These are phyloP conservation scores for Grus americana DNA, from an alignment of 2,113 vertebrate genomes.

Conservation along the genomic window DNA sequence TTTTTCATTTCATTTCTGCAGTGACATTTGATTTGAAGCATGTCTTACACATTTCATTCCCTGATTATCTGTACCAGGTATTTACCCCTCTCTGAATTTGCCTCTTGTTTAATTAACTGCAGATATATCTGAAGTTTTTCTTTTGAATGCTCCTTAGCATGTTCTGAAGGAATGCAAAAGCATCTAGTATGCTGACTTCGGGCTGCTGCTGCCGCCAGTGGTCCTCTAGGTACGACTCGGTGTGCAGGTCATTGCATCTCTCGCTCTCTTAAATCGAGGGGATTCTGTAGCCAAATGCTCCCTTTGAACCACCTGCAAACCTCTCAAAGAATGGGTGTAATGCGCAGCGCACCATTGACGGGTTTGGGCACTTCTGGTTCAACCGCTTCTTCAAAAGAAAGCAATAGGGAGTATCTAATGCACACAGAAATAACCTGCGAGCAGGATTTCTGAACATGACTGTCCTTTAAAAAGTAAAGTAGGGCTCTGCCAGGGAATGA, in stretches of 20 bases:
- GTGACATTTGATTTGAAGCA: neutral
- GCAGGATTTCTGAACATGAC: neutral
- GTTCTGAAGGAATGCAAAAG: neutral
- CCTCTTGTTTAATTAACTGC: neutral
- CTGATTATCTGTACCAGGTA: neutral
- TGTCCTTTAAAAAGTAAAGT: neutral
- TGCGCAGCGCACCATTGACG: neutral
- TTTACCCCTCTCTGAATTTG: neutral
- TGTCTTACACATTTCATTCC: neutral
- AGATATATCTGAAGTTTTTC: neutral
- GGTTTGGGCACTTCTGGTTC: neutral
- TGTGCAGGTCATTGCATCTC: neutral
- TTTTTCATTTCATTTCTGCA: neutral
- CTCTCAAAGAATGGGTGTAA: neutral
- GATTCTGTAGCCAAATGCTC: neutral
- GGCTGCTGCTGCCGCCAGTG: neutral
- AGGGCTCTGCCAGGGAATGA: neutral
- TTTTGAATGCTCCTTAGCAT: neutral
- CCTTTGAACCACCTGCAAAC: neutral
- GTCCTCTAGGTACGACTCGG: accelerated
- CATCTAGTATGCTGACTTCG: neutral
- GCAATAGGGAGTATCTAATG: neutral
- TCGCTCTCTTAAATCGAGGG: neutral
- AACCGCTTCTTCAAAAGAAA: neutral
- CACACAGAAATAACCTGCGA: neutral